These are phyloP conservation scores for Hydropsyche betteni DNA, from an alignment of 2,888 invertebrate genomes.

Conservation along the genomic window DNA sequence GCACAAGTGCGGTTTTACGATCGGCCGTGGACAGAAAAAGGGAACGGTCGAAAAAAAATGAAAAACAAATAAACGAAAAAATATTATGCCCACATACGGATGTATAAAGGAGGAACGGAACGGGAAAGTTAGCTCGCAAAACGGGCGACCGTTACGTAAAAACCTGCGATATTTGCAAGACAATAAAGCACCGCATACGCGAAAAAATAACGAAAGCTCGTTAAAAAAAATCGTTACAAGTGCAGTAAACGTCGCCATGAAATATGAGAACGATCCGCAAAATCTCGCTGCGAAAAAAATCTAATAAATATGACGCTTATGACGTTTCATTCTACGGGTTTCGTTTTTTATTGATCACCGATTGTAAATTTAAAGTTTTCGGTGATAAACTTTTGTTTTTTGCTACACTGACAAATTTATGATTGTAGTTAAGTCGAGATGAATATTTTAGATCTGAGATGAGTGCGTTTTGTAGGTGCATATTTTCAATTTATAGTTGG, in stretches of 20 bases:
- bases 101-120: not conserved
- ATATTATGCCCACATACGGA: not conserved
- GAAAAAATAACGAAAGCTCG: conserved; percentile 22
- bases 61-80: not conserved
- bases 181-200: conserved; percentile 18
- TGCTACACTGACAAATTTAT: too few species aligned
- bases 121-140: not conserved
- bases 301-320: conserved; percentile 4
- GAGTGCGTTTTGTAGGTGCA: too few species aligned
- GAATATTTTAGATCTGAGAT: too few species aligned
- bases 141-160: conserved; percentile 14
- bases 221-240: conserved; percentile 30
- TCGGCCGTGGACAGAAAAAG: too few species aligned
- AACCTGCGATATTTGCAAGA: conserved; percentile 26
- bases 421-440: too few species aligned
- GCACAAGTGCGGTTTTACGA: too few species aligned
- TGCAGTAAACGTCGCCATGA: conserved; percentile 23
- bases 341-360: not conserved
- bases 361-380: too few species aligned
- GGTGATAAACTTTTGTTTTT: too few species aligned
- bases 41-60: too few species aligned
- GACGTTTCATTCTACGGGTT: conserved; percentile 1
- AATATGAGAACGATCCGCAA: conserved; percentile 23
- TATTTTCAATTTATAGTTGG: too few species aligned
- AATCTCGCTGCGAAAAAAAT: conserved; percentile 4